These are phyloP conservation scores for Garrulus glandarius DNA, from an alignment of 2,797 vertebrate species.

Conservation along the genomic window DNA sequence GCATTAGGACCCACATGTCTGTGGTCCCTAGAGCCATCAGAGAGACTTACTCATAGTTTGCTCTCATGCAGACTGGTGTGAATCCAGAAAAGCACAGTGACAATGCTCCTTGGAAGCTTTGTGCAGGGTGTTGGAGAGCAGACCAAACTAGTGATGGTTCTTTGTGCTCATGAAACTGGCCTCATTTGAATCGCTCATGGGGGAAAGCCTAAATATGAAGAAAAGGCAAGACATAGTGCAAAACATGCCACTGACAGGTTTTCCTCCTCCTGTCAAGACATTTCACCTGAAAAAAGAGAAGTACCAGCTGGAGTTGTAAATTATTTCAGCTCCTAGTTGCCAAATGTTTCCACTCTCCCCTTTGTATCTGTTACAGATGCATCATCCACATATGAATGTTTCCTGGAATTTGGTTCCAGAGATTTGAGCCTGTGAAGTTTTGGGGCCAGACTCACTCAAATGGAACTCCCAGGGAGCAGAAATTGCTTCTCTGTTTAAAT, in stretches of 20 bases:
- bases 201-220: not conserved
- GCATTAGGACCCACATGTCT: not conserved
- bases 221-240: not conserved
- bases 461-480: conserved; percentile 56
- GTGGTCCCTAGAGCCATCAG: not conserved
- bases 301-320: conserved; percentile 53
- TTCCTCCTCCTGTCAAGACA: not conserved
- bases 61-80: not conserved
- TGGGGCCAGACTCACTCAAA: conserved; percentile 25
- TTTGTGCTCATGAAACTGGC: not conserved
- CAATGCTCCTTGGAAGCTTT: not conserved
- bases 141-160: not conserved
- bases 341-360: conserved; percentile 48
- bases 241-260: conserved; percentile 1
- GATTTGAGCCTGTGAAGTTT: conserved; percentile 56
- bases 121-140: not conserved
- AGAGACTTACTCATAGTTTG: not conserved
- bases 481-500: conserved; percentile 53
- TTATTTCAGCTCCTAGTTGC: conserved; percentile 18
- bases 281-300: conserved; percentile 58
- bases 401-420: conserved; percentile 58
- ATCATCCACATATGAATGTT: conserved; percentile 49
- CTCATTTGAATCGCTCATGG: not conserved
- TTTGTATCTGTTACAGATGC: conserved; percentile 60
- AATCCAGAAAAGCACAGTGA: not conserved